These are phyloP conservation scores for Ammodytes marinus DNA, from an alignment of 2,113 vertebrate genomes.

Conservation along the genomic window DNA sequence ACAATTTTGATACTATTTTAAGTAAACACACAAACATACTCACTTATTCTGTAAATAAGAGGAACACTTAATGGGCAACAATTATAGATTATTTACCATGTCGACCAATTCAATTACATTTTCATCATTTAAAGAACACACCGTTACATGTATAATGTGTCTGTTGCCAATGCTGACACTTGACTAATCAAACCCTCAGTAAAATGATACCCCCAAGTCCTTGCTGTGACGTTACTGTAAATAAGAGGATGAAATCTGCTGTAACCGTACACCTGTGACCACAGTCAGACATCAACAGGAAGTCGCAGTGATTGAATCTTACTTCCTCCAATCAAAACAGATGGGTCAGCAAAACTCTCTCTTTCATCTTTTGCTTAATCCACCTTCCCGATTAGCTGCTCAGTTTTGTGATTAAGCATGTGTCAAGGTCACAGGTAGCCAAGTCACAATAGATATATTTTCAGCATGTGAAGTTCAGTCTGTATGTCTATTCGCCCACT, in stretches of 20 bases:
- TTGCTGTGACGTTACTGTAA: conserved; percentile 59
- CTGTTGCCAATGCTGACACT: conserved; percentile 9
- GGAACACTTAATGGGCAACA: background rate
- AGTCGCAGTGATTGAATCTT: background rate
- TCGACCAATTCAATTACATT: background rate
- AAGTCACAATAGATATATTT: background rate
- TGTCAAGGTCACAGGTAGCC: conserved; percentile 26
- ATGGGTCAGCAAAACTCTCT: background rate
- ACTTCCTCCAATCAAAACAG: background rate
- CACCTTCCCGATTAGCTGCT: background rate
- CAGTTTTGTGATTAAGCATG: background rate
- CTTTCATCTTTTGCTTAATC: background rate
- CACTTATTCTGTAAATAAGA: background rate
- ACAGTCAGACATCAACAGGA: conserved; percentile 13
- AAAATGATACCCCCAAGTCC: conserved; percentile 42
- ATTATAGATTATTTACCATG: background rate
- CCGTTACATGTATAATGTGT: background rate
- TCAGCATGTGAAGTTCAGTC: conserved; percentile 27
- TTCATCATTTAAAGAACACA: background rate
- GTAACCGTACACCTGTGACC: conserved; percentile 48
- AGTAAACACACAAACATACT: background rate
- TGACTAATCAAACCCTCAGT: conserved; percentile 1
- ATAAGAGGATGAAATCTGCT: conserved; percentile 33
- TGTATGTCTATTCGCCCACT: background rate
- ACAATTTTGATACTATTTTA: background rate